A percentile compares a stretch with the other conserved stretches of the same genome.
Evolutionary conservation across 2,113 vertebrate genomes (phyloP).

Genomic region (Elaphurus davidianus): DNA sequence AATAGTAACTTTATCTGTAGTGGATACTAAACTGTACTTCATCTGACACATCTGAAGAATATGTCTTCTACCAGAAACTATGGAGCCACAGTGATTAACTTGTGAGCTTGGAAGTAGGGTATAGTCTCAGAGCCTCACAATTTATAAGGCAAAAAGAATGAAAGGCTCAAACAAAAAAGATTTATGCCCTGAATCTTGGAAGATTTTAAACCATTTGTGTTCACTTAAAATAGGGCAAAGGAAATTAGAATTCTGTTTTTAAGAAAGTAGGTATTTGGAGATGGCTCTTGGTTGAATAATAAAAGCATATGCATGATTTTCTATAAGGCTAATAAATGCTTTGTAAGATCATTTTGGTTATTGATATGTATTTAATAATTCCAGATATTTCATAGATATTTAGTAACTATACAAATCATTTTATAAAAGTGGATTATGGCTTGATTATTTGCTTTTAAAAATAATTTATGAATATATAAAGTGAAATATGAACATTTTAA

Average conservation of each 20-base stretch:
- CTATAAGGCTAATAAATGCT: not conserved
- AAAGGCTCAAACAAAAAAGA: not conserved
- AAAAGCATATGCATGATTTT: not conserved
- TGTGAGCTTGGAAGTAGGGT: not conserved
- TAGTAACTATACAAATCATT: not conserved
- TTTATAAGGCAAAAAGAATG: not conserved
- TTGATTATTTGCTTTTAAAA: not conserved
- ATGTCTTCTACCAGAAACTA: not conserved
- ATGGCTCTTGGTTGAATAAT: not conserved
- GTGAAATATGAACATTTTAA: not conserved
- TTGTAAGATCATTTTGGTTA: not conserved
- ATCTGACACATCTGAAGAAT: not conserved
- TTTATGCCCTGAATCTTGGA: not conserved
- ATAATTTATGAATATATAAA: not conserved
- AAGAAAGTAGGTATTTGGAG: not conserved
- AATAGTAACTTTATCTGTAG: not conserved
- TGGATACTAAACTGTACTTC: not conserved
- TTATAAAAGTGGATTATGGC: not conserved
- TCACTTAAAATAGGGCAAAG: not conserved
- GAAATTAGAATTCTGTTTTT: not conserved
- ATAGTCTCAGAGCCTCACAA: not conserved
- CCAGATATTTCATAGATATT: not conserved
- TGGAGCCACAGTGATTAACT: not conserved
- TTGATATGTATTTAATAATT: not conserved
- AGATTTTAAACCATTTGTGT: not conserved